Evolutionary conservation across 1,140 invertebrate genomes (phyloP), one percentile per base, ranked within the genome.

Genomic region (Drosophila punjabiensis): DNA sequence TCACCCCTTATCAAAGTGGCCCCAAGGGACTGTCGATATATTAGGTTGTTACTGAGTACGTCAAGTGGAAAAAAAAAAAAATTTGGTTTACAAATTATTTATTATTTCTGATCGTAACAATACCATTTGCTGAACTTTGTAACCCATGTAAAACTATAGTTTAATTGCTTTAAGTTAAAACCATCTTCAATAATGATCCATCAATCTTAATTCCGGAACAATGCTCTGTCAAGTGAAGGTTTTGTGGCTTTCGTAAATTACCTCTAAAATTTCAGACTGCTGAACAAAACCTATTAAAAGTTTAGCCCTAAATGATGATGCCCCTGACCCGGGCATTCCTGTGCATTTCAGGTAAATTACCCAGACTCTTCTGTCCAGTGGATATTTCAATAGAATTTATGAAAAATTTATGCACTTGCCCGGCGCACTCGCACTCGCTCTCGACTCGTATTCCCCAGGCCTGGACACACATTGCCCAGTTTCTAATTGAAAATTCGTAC

Each of bases 401-500:
- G 85, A 81, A 81, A 88, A 89, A 88, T 88, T 56, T 50, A 88
- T 66, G 62, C 64, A 75, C 71, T 85, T 67, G 61, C 39, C 67
- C 28, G 56, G 65, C 39, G 50, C 68, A 24, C 20, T 45, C 43
- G n/a, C n/a, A 45, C 43, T 68, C n/a, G 64, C 35, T 56, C 50
- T 68, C 11, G 16, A 47, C 50, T 68, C 24, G 11, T 62, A 74
- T 74, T 75, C 71, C 71, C 71, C 47, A 75, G 48, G 69, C 47
- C 55, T 37, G 55, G 62, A 65, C 74, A 73, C 87, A 75, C 75
- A 76, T 85, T 70, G 65, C 63, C 78, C 55, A 76, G 75, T 67
- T 78, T 81, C 73, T 88, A 88, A 88, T 88, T 88, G 84, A 88
- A 88, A 88, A 89, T 88, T 73, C 78, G 70, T 69, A 56, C 64